Base-by-base conservation (phyloP, 2,888 invertebrate species). In the Cyrtodaria siliqua region DNA sequence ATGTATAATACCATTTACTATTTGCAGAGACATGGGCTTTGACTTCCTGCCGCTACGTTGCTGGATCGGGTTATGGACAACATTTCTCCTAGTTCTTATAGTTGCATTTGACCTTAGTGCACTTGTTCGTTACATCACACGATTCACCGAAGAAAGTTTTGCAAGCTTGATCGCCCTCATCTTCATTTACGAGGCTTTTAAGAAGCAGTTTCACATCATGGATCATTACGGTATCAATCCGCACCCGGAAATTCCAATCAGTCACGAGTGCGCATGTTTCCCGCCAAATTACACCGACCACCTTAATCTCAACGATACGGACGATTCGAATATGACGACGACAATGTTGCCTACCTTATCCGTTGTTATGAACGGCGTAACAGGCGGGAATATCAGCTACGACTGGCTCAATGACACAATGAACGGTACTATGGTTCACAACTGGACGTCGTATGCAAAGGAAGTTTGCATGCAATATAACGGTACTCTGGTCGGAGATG, bases 131-230 rank as follows among this genome's bases (percentile, higher is more conserved):
- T 98, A 98, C 92, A 99, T 99, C 86, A 99, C 99, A 14, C 95
- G 99, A 82, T 99, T 99, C 93, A 99, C 99, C 0, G 99, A 99
- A 93, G 99, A 99, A 93, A 98, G 98, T 93, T 99, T 99, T 91
- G 99, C 99, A 18, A 97, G 97, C 1, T 94, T 99, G 26, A 99
- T 99, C 91, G 98, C 99, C 40, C 96, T 99, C 90, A 99, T 99
- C 92, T 99, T 99, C 93, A 98, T 99, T 93, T 97, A 97, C 92
- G 98, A 99, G 95, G 98, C 99, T 64, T 95, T 99, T 85, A 97
- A 98, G 94, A 99, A 99, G 94, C 97, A 98, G 59, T 94, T 97
- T 86, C 95, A 96, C 56, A 91, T 91, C 40, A 59, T 77, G 2
- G 68, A 77, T 24, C 63, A 79, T 6, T 74, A 84, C 38, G 80